These are phyloP conservation scores for Ranitomeya variabilis DNA, from an alignment of 2,113 vertebrate species.

Conservation along the genomic window DNA sequence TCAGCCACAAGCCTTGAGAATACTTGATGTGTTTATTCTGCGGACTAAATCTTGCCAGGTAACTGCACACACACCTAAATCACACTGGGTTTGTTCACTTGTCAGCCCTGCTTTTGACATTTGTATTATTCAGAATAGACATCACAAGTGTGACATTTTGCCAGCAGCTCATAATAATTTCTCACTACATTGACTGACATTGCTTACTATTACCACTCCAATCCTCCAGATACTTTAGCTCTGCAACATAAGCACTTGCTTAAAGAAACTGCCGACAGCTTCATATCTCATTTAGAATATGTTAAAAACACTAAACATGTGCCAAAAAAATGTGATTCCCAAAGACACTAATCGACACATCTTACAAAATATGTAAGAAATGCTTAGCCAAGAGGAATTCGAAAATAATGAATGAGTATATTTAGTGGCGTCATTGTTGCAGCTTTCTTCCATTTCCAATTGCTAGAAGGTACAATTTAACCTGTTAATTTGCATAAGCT, in stretches of 20 bases:
- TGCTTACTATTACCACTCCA: conserved; percentile 37
- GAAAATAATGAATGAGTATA: not conserved
- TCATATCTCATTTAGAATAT: conserved; percentile 30
- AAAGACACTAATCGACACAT: conserved; percentile 21
- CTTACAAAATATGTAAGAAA: not conserved
- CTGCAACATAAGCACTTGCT: conserved; percentile 4
- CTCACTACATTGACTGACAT: conserved; percentile 34
- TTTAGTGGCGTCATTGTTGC: not conserved
- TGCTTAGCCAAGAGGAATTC: not conserved
- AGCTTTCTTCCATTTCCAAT: not conserved
- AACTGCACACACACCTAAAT: conserved; percentile 20
- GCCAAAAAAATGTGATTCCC: conserved; percentile 34
- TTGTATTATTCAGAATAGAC: conserved; percentile 15
- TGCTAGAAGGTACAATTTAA: not conserved
- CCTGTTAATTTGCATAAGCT: too few relatives aligned
- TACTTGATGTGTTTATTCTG: conserved; percentile 23
- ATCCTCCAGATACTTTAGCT: conserved; percentile 23
- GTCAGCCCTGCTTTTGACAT: conserved; percentile 7
- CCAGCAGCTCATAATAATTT: conserved; percentile 19
- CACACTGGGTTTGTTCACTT: conserved; percentile 14
- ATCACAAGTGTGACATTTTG: conserved; percentile 13
- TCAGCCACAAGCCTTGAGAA: not conserved
- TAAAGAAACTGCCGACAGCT: conserved; percentile 23
- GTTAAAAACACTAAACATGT: conserved; percentile 7
- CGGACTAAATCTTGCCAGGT: not conserved